Base-by-base conservation (phyloP, 2,113 vertebrate genomes). In the Tupaia chinensis region DNA sequence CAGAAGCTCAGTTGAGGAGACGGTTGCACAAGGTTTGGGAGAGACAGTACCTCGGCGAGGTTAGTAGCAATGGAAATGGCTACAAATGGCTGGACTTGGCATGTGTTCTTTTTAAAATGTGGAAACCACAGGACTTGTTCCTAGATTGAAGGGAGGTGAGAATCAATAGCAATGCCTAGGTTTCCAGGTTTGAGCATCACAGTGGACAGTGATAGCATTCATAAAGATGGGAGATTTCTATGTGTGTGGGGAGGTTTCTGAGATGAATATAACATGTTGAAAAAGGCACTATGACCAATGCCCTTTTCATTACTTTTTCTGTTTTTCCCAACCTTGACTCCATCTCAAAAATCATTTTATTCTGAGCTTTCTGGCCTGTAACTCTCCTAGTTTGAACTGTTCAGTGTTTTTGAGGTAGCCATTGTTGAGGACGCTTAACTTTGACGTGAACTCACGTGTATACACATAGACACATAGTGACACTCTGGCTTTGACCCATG, bases 231-330 rank as follows among this genome's bases (percentile, higher is more conserved):
- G 9, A 20, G 23, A 60, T 15, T 23, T 53, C 7, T 1, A 27
- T 12, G 7, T 0, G 0, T 14, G 44, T 27, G 70, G 4, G 0
- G 7, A 20, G 2, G 11, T 29, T n/a, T 23, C 85, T 74, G 61
- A 73, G 65, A 16, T 15, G 25, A 32, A 88, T 1, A 3, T 5
- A 19, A 25, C 5, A 27, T 1, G 0, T 6, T 29, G 8, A 54
- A 93, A 22, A 66, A 58, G 7, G 13, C 17, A 7, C 58, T 58
- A 63, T 84, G 22, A 58, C 23, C 5, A 56, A 66, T 0, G 32
- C 2, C 16, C 13, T 56, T 25, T 14, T 20, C 7, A 17, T 19
- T 56, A 4, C 9, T 7, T 44, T 44, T 61, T 66, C n/a, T 23
- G 2, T 69, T 90, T 92, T 77, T 68, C 61, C 69, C 53, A 20